These are phyloP conservation scores for Micropoecilia bifurca DNA, from an alignment of 2,797 vertebrate species.

Conservation along the genomic window DNA sequence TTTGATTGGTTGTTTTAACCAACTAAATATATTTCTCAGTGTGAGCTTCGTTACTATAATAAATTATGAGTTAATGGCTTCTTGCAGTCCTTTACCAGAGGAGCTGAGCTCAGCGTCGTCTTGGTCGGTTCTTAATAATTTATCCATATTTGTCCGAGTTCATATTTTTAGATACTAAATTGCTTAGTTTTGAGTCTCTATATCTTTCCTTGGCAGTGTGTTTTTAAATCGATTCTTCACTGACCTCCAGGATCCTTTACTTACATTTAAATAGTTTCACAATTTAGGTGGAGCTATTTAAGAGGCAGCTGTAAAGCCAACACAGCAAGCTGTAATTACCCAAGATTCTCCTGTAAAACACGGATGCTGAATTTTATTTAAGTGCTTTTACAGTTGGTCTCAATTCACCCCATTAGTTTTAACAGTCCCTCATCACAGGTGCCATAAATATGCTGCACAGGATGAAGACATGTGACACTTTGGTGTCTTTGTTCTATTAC, in stretches of 20 bases:
- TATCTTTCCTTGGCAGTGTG: neutral
- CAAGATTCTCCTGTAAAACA: constrained; percentile 5
- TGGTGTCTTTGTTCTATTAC: neutral
- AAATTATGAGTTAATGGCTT: no score
- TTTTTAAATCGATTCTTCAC: neutral
- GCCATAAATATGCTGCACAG: neutral
- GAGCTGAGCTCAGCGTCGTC: no score
- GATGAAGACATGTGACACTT: neutral
- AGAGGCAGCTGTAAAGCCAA: neutral
- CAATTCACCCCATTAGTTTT: constrained; percentile 2
- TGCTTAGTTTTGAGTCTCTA: neutral
- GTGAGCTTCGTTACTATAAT: no score
- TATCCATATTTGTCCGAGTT: no score
- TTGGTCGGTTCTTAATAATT: no score
- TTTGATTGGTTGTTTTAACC: no score
- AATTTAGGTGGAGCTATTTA: neutral
- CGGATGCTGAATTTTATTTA: constrained; percentile 5
- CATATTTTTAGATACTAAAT: neutral
- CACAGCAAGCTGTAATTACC: neutral
- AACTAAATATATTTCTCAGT: no score
- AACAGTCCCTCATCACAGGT: neutral
- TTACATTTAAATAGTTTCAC: neutral
- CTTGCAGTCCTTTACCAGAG: no score
- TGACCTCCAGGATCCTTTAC: neutral
- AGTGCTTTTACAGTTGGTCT: constrained; percentile 6